Base-by-base conservation (phyloP, 2,797 vertebrate species). In the Harpagifer antarcticus region DNA sequence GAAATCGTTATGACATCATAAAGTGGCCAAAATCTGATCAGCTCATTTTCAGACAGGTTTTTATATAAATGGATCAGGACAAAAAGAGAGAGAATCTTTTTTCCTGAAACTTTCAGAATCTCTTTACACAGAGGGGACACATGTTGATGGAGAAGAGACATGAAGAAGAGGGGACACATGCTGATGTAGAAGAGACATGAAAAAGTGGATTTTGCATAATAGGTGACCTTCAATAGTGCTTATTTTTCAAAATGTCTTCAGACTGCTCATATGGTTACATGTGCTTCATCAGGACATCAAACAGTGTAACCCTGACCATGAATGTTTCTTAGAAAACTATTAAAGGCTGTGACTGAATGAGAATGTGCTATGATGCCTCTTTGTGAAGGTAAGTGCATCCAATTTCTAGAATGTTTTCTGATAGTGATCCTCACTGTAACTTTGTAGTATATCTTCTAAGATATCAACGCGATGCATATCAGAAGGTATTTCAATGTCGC, bases 401-500 rank as follows among this genome's bases (percentile, higher is more conserved):
- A 59, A 69, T 74, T 62, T 65, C 31, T 76, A 67, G 65, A 73
- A 82, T 78, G 53, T 5, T 72, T 52, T 56, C 59, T 76, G 52
- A 71, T 17, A 45, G n/a, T 48, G 44, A 61, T 33, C 42, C 47
- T 78, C 58, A 68, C 49, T 65, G 43, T 47, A 27, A 61, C 31
- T 62, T 48, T 53, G 54, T 31, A 67, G 16, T 40, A 16, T n/a
- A 76, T 71, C 15, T n/a, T 9, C n/a, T 20, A 16, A 27, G 31
- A 48, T 69, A 72, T 77, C 57, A 71, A 63, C 59, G 47, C 23
- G 33, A 63, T 55, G 17, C n/a, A 68, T 53, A 64, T 72, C 65
- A 79, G 57, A n/a, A 74, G 61, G 33, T 42, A 83, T 87, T 80
- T 82, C 50, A 85, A 70, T 54, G 31, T 53, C 52, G 71, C 17